These are phyloP conservation scores for Bombus breviceps DNA, from an alignment of 1,140 invertebrate species.

Conservation along the genomic window DNA sequence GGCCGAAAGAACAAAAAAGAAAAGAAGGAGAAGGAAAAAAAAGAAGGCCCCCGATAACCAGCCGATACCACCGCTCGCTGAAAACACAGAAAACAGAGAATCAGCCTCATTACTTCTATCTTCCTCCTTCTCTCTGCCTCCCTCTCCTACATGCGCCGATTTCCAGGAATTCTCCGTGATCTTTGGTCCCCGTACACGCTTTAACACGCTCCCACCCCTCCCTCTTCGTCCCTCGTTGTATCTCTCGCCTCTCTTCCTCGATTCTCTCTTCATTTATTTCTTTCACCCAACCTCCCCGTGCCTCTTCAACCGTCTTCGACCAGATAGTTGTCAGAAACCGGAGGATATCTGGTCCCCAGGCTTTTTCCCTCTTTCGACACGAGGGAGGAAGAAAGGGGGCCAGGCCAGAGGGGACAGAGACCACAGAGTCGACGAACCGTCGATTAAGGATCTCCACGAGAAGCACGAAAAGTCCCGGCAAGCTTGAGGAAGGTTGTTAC, in stretches of 20 bases:
- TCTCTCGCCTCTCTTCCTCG: slow-evolving; percentile 42
- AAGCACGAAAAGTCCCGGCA: slow-evolving; percentile 49
- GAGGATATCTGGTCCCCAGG: slow-evolving; percentile 68
- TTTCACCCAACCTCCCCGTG: slow-evolving; percentile 13
- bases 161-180: slow-evolving; percentile 78
- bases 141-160: slow-evolving; percentile 62
- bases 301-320: slow-evolving; percentile 31
- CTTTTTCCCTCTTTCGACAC: slow-evolving; percentile 26
- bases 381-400: not conserved
- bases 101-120: slow-evolving; percentile 81
- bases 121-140: slow-evolving; percentile 59
- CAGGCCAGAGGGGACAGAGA: not conserved
- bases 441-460: slow-evolving; percentile 61
- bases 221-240: not conserved
- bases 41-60: slow-evolving; percentile 74
- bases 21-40: slow-evolving; percentile 43
- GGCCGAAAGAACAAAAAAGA: not conserved
- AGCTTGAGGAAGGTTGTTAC: slow-evolving; percentile 50
- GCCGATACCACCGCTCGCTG: slow-evolving; percentile 72
- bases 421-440: slow-evolving; percentile 53
- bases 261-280: slow-evolving; percentile 45
- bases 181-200: slow-evolving; percentile 74
- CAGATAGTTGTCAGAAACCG: slow-evolving; percentile 75
- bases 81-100: slow-evolving; percentile 79
- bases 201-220: slow-evolving; percentile 57